Evolutionary conservation across 2,797 vertebrate genomes (phyloP).

Genomic region (Balearica regulorum): DNA sequence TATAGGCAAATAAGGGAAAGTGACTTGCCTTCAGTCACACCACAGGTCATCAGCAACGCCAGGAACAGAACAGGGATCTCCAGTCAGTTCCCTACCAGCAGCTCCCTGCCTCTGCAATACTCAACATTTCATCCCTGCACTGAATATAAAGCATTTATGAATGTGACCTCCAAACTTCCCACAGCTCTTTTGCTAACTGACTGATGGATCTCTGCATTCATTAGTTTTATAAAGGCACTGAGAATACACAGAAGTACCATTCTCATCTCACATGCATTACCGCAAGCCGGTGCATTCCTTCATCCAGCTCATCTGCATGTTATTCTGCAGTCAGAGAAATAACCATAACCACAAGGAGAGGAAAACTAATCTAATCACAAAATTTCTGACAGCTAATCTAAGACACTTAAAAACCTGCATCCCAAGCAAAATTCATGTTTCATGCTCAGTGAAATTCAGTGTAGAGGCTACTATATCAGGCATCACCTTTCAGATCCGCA

Average conservation of each 20-base stretch:
- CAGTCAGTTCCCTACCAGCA: neutral
- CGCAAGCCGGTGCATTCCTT: neutral
- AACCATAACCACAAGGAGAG: neutral
- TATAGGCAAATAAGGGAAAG: neutral
- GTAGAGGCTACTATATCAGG: neutral
- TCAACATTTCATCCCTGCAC: neutral
- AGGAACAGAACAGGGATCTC: neutral
- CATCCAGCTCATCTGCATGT: slow-evolving; percentile 6
- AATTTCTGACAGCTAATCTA: neutral
- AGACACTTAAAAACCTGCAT: slow-evolving; percentile 7
- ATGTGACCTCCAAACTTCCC: slow-evolving; percentile 32
- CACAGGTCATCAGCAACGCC: neutral
- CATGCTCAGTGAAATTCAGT: neutral
- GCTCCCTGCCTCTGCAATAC: neutral
- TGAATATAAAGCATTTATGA: slow-evolving; percentile 30
- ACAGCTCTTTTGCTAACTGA: neutral
- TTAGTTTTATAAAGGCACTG: slow-evolving; percentile 31
- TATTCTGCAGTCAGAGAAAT: neutral
- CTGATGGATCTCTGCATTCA: slow-evolving; percentile 3
- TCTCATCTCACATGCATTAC: neutral
- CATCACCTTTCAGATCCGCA: neutral
- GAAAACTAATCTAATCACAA: neutral
- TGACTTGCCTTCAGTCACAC: neutral
- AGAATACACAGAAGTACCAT: slow-evolving; percentile 5
- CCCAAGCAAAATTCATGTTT: neutral